Percentiles rank a stretch among this genome's conserved stretches.
phyloP scores from a whole-genome alignment of 2,113 vertebrate genomes.

The Clarias batrachus region DNA sequence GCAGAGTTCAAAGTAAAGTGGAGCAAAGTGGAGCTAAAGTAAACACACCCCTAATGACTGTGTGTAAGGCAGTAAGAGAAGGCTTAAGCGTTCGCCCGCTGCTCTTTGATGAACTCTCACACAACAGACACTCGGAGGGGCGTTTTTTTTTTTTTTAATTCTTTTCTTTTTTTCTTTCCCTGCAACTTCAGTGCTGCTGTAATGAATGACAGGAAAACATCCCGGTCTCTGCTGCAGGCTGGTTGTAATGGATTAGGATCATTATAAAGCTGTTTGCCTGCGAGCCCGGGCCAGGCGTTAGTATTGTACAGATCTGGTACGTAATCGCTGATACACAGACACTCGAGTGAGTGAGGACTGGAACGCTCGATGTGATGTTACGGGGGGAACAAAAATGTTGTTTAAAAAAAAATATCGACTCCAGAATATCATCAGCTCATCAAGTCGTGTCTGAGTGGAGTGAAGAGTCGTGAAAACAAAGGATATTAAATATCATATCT shows the following conservation, averaged over 20 bases:
- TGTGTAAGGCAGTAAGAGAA: conserved; percentile 17
- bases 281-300: conserved; percentile 55
- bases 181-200: conserved; percentile 54
- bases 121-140: conserved; percentile 36
- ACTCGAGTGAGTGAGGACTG: neutral
- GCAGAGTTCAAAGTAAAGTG: conserved; percentile 64
- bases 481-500: neutral
- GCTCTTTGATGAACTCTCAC: conserved; percentile 31
- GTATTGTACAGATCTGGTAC: conserved; percentile 44
- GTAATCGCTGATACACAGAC: conserved; percentile 43
- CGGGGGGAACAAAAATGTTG: no score
- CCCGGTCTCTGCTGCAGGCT: conserved; percentile 51
- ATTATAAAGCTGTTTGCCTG: conserved; percentile 71
- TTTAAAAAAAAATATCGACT: no score
- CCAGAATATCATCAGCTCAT: no score
- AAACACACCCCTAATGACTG: conserved; percentile 56
- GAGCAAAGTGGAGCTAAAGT: conserved; percentile 50
- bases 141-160: neutral
- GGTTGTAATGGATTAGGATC: conserved; percentile 72
- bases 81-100: conserved; percentile 43
- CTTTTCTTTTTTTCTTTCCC: neutral
- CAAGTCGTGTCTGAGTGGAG: neutral
- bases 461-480: neutral
- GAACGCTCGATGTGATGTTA: neutral
- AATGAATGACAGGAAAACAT: conserved; percentile 74